These are phyloP conservation scores for Listrodromus nycthemerus DNA, from an alignment of 2,888 invertebrate genomes.

Conservation along the genomic window DNA sequence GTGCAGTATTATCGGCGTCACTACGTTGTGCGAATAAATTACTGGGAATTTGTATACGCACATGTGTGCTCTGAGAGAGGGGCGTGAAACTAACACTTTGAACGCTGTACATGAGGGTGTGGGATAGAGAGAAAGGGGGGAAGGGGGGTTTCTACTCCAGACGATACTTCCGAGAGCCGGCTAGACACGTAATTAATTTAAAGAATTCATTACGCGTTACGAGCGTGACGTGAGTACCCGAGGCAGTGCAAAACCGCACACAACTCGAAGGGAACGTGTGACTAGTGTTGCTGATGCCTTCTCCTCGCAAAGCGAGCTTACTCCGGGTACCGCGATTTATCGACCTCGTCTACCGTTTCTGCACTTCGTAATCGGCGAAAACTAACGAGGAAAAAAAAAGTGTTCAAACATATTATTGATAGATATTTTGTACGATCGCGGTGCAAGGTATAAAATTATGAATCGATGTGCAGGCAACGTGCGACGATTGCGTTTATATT, in stretches of 20 bases:
- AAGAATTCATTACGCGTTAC: conserved; percentile 67
- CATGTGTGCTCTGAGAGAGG: conserved; percentile 27
- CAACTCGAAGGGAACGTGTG: conserved; percentile 44
- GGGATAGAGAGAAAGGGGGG: neutral
- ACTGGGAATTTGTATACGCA: conserved; percentile 69
- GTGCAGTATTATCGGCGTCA: conserved; percentile 46
- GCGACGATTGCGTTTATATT: neutral
- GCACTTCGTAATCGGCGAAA: neutral
- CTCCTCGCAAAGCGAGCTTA: neutral
- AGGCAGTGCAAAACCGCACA: conserved; percentile 37
- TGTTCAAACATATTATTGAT: neutral
- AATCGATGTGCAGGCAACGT: neutral
- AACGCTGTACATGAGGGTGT: neutral
- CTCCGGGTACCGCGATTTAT: neutral
- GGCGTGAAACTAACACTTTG: conserved; percentile 11
- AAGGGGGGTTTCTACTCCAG: conserved; percentile 13
- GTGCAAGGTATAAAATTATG: conserved; percentile 6
- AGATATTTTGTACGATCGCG: neutral
- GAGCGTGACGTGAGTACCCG: conserved; percentile 62
- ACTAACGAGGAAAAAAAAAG: neutral
- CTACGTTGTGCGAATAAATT: conserved; percentile 51
- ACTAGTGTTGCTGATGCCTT: conserved; percentile 34
- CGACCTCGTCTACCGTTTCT: neutral
- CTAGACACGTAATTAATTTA: conserved; percentile 68
- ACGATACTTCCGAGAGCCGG: conserved; percentile 39